Percentiles rank a stretch among this genome's conserved stretches.
These are phyloP conservation scores for Seriola aureovittata DNA, from an alignment of 2,113 vertebrate species.

Conservation along the genomic window DNA sequence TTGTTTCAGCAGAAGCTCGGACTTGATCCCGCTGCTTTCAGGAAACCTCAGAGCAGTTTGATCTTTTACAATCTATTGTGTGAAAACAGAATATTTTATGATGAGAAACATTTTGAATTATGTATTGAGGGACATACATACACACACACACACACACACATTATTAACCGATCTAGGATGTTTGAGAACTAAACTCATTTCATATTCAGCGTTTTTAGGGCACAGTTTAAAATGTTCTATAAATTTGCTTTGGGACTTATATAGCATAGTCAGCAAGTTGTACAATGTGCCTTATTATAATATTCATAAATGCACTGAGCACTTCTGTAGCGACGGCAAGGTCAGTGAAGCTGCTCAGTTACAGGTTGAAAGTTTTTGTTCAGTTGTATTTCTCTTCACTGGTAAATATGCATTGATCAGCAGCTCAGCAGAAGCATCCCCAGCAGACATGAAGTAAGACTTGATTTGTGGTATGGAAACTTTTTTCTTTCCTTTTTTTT, in stretches of 20 bases:
- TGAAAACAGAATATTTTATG: constrained; percentile 73
- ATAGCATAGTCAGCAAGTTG: constrained; percentile 12
- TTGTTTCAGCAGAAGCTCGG: neutral
- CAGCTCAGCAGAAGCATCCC: neutral
- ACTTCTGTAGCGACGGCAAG: neutral
- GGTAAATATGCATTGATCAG: neutral
- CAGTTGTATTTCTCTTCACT: constrained; percentile 1
- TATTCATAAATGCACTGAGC: constrained; percentile 30
- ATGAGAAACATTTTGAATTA: constrained; percentile 69
- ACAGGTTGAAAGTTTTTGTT: neutral
- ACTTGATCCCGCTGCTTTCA: constrained; percentile 12
- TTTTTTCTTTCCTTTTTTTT: neutral
- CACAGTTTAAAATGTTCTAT: constrained; percentile 26
- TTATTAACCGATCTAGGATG: constrained; percentile 72
- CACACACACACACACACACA: constrained; percentile 22
- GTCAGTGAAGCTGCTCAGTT: constrained; percentile 5
- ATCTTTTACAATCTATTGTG: constrained; percentile 61
- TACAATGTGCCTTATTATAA: constrained; percentile 13
- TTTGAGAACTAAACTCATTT: constrained; percentile 54
- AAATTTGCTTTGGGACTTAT: constrained; percentile 34
- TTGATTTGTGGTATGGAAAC: neutral
- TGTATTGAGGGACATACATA: constrained; percentile 53
- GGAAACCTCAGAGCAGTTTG: constrained; percentile 22
- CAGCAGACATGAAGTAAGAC: neutral
- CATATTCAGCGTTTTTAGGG: constrained; percentile 53